Conservation (phyloP, 2,113 vertebrate genomes). For the Vimba vimba region DNA sequence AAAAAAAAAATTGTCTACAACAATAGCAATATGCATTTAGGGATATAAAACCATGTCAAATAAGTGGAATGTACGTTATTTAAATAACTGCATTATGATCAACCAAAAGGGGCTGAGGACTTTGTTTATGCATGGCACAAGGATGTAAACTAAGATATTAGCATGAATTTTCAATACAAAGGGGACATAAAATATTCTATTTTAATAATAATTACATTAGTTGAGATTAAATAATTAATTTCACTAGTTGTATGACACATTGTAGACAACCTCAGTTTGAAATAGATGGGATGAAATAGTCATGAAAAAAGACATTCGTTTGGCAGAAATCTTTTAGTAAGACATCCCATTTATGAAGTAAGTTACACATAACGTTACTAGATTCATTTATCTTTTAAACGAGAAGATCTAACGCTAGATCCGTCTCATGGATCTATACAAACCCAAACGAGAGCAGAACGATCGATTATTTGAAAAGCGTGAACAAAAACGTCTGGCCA, state of each 20-base stretch:
- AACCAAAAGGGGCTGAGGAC: neutral
- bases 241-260: neutral
- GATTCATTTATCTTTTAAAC: conserved; percentile 24
- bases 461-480: conserved; percentile 16
- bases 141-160: neutral
- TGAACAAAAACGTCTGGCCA: conserved; percentile 66
- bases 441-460: conserved; percentile 43
- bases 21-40: conserved; percentile 17
- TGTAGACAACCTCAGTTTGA: neutral
- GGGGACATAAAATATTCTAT: neutral
- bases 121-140: neutral
- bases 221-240: neutral
- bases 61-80: neutral
- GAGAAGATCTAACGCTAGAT: neutral
- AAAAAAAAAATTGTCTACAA: neutral
- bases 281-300: neutral
- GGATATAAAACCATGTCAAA: neutral
- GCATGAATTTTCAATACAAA: neutral
- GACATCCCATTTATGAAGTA: neutral
- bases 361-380: neutral
- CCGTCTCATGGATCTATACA: neutral
- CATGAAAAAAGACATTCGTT: neutral
- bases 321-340: neutral
- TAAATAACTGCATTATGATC: neutral
- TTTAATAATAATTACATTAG: neutral